Evolutionary conservation across 1,140 invertebrate genomes (phyloP).

Genomic region (Carcinoscorpius rotundicauda): DNA sequence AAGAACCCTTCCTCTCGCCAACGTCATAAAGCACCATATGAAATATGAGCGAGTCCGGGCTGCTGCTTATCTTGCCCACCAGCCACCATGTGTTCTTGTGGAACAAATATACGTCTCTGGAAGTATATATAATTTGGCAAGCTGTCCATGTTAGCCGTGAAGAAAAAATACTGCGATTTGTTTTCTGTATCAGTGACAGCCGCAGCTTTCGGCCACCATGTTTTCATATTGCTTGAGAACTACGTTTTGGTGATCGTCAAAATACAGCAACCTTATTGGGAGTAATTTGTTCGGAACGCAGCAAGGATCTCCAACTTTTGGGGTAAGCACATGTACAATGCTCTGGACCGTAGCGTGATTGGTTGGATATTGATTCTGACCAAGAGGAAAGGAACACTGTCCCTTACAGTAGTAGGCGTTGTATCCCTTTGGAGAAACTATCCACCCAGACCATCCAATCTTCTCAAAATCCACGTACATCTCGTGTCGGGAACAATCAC

Average conservation of each 20-base stretch:
- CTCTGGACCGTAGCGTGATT: conserved; percentile 56
- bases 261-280: conserved; percentile 50
- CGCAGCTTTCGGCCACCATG: conserved; percentile 43
- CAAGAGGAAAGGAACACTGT: conserved; percentile 44
- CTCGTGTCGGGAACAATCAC: conserved; percentile 29
- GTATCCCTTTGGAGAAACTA: conserved; percentile 47
- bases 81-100: no score
- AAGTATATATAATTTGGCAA: no score
- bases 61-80: no score
- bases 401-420: conserved; percentile 43
- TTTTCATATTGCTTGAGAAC: conserved; percentile 55
- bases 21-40: no score
- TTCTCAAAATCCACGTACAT: conserved; percentile 46
- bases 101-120: no score
- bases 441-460: conserved; percentile 48
- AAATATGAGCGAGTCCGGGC: no score
- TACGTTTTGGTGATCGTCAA: conserved; percentile 49
- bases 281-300: conserved; percentile 51
- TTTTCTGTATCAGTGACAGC: conserved; percentile 12
- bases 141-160: background rate
- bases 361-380: conserved; percentile 42
- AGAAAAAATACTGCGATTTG: background rate
- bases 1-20: no score
- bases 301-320: conserved; percentile 43
- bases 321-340: conserved; percentile 40